These are phyloP conservation scores for Tigriopus japonicus DNA, from an alignment of 1,140 invertebrate genomes.

Conservation along the genomic window DNA sequence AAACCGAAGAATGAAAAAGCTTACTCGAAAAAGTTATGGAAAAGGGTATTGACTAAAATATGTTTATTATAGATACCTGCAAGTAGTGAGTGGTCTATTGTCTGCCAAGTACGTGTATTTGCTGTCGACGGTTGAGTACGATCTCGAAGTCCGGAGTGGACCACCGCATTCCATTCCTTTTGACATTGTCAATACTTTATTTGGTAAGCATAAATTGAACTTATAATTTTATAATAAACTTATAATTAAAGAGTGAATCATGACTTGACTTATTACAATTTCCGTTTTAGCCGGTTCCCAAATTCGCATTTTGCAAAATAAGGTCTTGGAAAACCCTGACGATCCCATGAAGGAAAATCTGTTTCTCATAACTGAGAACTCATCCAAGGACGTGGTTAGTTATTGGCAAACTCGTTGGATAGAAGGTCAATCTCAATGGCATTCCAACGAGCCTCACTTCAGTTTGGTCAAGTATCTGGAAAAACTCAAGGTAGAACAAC, in stretches of 20 bases:
- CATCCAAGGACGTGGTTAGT: background rate
- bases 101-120: background rate
- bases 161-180: too few species aligned
- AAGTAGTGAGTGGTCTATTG: background rate
- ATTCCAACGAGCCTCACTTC: background rate
- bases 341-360: background rate
- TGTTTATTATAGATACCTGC: background rate
- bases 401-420: conserved; percentile 3
- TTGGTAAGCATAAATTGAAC: too few species aligned
- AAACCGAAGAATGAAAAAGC: background rate
- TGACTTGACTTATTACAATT: too few species aligned
- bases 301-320: background rate
- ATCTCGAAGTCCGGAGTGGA: background rate
- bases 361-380: too few species aligned
- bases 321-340: background rate
- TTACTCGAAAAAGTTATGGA: background rate
- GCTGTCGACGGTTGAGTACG: background rate
- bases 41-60: too few species aligned
- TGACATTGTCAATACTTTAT: too few species aligned
- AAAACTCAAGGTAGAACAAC: background rate
- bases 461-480: background rate
- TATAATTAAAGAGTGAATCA: too few species aligned
- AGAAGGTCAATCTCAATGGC: background rate
- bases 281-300: too few species aligned
- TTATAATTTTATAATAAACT: too few species aligned